phyloP scores from a whole-genome alignment of 2,797 vertebrate genomes.

The Ptychobarbus kaznakovi region DNA sequence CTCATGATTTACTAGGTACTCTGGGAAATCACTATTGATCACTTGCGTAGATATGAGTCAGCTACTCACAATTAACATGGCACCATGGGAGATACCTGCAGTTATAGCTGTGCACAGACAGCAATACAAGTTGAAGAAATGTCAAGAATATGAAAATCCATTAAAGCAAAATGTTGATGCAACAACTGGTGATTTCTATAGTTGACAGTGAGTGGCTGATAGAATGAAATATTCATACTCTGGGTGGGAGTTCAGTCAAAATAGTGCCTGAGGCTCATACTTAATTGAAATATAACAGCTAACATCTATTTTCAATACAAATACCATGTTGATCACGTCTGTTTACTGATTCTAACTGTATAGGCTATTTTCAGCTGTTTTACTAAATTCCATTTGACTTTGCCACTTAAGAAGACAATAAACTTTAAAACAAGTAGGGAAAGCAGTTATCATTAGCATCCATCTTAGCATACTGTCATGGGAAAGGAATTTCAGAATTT shows the following conservation, averaged over 20 bases:
- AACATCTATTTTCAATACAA: background rate
- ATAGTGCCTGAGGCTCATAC: background rate
- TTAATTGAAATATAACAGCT: slow-evolving; percentile 2
- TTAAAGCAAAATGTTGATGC: slow-evolving; percentile 40
- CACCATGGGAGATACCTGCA: slow-evolving; percentile 33
- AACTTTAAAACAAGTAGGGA: background rate
- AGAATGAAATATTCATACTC: slow-evolving; percentile 21
- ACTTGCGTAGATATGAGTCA: slow-evolving; percentile 44
- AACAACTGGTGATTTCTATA: slow-evolving; percentile 22
- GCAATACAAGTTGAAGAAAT: slow-evolving; percentile 32
- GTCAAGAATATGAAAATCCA: slow-evolving; percentile 38
- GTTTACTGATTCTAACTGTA: background rate
- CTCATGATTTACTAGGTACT: slow-evolving; percentile 56
- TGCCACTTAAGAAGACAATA: background rate
- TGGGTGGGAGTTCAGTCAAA: background rate
- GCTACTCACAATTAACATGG: slow-evolving; percentile 49
- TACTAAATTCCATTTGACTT: background rate
- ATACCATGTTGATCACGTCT: background rate
- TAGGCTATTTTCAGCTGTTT: background rate
- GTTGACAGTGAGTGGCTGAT: slow-evolving; percentile 39
- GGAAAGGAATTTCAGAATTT: background rate
- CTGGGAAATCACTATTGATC: slow-evolving; percentile 63
- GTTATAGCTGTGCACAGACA: slow-evolving; percentile 41
- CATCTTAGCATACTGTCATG: background rate
- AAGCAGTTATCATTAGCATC: background rate